Evolutionary conservation across 2,888 invertebrate species (phyloP), one percentile per base, ranked within the genome.

Genomic region (Phortica okadai): DNA sequence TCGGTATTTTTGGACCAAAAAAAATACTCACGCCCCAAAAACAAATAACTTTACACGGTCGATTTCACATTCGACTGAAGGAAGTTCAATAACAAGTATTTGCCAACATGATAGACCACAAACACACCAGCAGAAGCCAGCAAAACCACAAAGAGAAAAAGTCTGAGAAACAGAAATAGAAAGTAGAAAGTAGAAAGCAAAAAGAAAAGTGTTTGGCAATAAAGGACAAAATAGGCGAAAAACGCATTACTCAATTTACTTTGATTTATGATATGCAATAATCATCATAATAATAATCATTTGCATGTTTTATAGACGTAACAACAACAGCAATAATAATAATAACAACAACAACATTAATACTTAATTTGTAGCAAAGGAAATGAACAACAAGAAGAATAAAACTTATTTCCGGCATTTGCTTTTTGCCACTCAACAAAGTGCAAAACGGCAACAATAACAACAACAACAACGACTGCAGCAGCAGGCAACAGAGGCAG

Each of bases 211-310:
- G 64, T 3, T 14, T 14, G n/a, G 64, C 14, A 66, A 66, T 44
- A n/a, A 50, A 7, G 21, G 6, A 21, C 42, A 16, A 45, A 73
- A 56, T 16, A 25, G 25, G 25, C 25, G 56, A 14, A 8, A 72
- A 72, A 54, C 16, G 56, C 54, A 73, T 73, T 54, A 42, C 54
- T 42, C 54, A 74, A 54, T 56, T 69, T 67, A 66, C 25, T 25
- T 72, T 87, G 88, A 85, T 88, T 85, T 85, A 88, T 87, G 86
- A 77, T 81, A 81, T 86, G 86, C 88, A 85, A 85, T 87, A 86
- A 83, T 86, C 88, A 88, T 84, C 83, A 79, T 77, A 76, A 72
- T 72, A 44, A 72, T 86, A 86, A 87, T 86, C 88, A 79, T 77
- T 76, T 84, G 80, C 87, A 87, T 82, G 79, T 81, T 73, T 73